These are phyloP conservation scores for Catharus minimus DNA, from an alignment of 2,113 vertebrate genomes.

Conservation along the genomic window DNA sequence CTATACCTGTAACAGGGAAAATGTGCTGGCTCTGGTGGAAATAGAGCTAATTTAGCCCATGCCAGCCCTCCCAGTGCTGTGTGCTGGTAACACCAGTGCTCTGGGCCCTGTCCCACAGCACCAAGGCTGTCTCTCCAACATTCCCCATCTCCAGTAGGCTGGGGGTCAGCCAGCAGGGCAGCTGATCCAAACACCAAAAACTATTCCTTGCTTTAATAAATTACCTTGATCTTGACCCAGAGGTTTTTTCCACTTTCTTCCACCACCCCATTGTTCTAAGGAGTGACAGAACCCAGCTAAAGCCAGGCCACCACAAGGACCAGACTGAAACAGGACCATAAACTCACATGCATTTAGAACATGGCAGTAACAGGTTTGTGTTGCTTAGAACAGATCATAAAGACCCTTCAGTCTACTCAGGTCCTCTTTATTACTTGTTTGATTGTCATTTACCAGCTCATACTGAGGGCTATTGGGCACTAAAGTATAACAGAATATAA, in stretches of 20 bases:
- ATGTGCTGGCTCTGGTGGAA: neutral
- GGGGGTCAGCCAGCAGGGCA: neutral
- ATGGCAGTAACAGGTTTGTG: neutral
- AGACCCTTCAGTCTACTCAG: neutral
- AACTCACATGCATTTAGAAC: neutral
- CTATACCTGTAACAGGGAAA: neutral
- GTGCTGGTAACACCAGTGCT: neutral
- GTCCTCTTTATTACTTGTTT: neutral
- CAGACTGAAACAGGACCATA: neutral
- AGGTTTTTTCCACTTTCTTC: neutral
- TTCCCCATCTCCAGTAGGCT: neutral
- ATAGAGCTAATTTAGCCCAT: neutral
- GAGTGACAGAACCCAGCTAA: neutral
- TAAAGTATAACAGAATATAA: neutral
- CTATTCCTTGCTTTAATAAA: neutral
- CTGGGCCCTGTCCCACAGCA: neutral
- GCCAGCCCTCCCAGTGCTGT: neutral
- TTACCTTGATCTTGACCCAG: neutral
- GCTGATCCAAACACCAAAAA: neutral
- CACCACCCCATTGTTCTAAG: accelerated
- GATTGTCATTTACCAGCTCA: neutral
- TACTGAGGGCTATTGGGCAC: neutral
- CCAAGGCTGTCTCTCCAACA: neutral
- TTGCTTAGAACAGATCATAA: neutral
- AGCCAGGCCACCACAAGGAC: neutral